phyloP scores from a whole-genome alignment of 2,888 invertebrate species.

The Prionchulus punctatus region DNA sequence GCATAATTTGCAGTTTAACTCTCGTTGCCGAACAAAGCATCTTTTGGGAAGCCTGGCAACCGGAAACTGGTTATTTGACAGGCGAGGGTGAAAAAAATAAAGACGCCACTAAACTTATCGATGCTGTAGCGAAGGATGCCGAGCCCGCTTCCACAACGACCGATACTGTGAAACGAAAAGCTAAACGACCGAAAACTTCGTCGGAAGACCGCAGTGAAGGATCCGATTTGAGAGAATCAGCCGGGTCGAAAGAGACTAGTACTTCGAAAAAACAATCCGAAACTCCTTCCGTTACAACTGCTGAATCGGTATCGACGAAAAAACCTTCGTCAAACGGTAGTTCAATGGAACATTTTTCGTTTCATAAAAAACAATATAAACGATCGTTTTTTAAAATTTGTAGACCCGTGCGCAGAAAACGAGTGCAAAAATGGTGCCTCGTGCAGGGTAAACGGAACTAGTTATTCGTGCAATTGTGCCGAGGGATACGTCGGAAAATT shows the following conservation, averaged over 20 bases:
- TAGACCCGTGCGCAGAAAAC: slow-evolving; percentile 3
- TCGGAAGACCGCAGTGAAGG: too few species aligned
- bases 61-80: neutral
- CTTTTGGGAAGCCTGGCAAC: neutral
- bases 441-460: neutral
- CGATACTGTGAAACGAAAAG: too few species aligned
- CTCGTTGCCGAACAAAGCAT: neutral
- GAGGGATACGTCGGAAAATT: slow-evolving; percentile 5
- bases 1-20: too few species aligned
- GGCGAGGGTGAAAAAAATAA: too few species aligned
- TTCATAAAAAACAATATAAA: neutral
- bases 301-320: neutral
- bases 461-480: slow-evolving; percentile 4
- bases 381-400: neutral
- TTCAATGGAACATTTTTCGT: neutral
- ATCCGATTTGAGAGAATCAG: too few species aligned
- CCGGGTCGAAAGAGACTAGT: too few species aligned
- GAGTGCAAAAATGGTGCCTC: slow-evolving; percentile 6
- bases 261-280: too few species aligned
- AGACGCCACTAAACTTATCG: too few species aligned
- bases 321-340: neutral
- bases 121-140: too few species aligned
- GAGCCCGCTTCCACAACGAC: too few species aligned
- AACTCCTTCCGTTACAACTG: neutral
- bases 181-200: too few species aligned